Evolutionary conservation across 2,113 vertebrate genomes (phyloP), one percentile per base, ranked within the genome.

Genomic region (Gyps fulvus): DNA sequence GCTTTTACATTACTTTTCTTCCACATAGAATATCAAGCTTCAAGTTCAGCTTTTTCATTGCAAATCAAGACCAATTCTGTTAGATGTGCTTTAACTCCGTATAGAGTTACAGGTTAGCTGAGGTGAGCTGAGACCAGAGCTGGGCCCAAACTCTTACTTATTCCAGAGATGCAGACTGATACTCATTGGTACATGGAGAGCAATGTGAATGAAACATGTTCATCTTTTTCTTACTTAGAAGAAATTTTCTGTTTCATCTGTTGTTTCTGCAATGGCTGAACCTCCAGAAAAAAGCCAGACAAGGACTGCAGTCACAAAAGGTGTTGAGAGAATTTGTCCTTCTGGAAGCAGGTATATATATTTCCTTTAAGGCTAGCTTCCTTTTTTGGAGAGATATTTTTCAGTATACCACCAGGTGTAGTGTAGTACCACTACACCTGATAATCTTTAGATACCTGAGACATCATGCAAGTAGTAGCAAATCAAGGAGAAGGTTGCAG

Each of bases 331-430:
- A 85, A 98, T 98, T 57, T 97, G 97, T n/a, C 98, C 98, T 55
- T 97, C 98, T 97, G 99, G 97, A 84, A 98, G 94, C 96, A 99
- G 99, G 99, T 99, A 98, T 52, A 7, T 49, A 6, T n/a, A 8
- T 23, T 32, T 13, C 52, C 65, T 38, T 72, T 32, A n/a, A 55
- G 45, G 47, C 13, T 52, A 77, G 10, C 6, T 90, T 71, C 11
- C 15, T 79, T 38, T 82, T 65, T 11, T 65, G 26, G 62, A 58
- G 43, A 47, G 49, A 5, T 9, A 5, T 45, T 83, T 91, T 38
- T 67, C 65, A 26, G 26, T 61, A 15, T 31, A 23, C 27, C 20
- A 50, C 49, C 71, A 59, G 16, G 6, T 47, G 47, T 59, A 34
- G 66, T 55, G 26, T 42, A 67, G 31, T 61, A 10, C 17, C 16